Conservation (phyloP, 2,113 vertebrate species). For the Gulo gulo region DNA sequence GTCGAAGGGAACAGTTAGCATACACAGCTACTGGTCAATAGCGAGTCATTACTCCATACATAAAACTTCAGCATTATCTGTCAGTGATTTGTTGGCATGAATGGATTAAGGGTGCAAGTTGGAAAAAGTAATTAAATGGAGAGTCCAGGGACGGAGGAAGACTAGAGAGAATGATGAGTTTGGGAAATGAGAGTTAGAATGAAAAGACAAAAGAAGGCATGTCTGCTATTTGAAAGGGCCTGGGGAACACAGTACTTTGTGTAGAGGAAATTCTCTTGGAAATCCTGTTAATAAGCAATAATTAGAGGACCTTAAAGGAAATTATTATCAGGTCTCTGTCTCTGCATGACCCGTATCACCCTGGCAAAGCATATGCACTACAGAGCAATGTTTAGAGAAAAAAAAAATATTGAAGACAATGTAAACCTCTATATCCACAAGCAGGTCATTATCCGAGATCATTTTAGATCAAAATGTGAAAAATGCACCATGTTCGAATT, state of each 20-base stretch:
- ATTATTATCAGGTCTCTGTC: slow-evolving; percentile 50
- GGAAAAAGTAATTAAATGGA: neutral
- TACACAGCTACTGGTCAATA: neutral
- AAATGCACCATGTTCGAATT: slow-evolving; percentile 79
- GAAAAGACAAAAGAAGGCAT: neutral
- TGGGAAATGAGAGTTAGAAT: neutral
- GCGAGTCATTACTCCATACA: neutral
- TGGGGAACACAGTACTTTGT: neutral
- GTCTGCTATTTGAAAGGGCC: neutral
- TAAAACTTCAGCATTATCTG: neutral
- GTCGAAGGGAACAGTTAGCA: neutral
- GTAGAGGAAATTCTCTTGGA: slow-evolving; percentile 31
- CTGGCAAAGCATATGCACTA: slow-evolving; percentile 59
- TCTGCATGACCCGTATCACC: slow-evolving; percentile 15
- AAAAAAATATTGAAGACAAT: slow-evolving; percentile 66
- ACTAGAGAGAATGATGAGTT: neutral
- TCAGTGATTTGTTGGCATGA: neutral
- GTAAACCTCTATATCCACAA: slow-evolving; percentile 39
- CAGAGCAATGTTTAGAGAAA: slow-evolving; percentile 46
- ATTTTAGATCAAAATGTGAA: slow-evolving; percentile 81
- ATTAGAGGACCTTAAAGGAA: slow-evolving; percentile 37
- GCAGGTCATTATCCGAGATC: slow-evolving; percentile 78
- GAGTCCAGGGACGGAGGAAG: neutral
- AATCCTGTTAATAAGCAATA: slow-evolving; percentile 37
- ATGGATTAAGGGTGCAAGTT: neutral